Base-by-base conservation (phyloP, 2,888 invertebrate species). In the Pseudolycoriella hygida region DNA sequence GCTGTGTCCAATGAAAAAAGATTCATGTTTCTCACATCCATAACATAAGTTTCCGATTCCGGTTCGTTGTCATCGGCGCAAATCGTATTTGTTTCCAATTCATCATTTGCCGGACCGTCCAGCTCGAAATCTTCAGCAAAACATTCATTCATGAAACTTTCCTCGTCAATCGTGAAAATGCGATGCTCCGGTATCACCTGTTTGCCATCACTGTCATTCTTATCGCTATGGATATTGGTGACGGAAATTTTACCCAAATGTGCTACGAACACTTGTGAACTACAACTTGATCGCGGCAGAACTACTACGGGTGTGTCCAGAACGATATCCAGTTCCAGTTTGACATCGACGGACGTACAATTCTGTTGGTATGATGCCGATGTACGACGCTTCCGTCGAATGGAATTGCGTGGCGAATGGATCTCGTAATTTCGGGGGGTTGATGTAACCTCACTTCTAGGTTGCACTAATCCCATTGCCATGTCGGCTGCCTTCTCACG, bases 301-400 rank as follows among this genome's bases (percentile, higher is more conserved):
- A 94, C 83, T 51, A 94, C 74, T 39, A 94, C 88, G 0, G 96
- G 96, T 43, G 89, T 90, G 61, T 92, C 87, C 54, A 94, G 68
- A 49, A 86, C 74, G 43, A 92, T 71, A 60, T 82, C 81, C 25
- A 25, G 25, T 25, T 25, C 25, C 25, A 25, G 8, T 25, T 25
- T 25, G 4, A 25, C 25, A 8, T 25, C 25, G 25, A 25, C n/a
- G n/a, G n/a, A n/a, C n/a, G n/a, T 25, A 25, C 25, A 25, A 8
- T 25, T 25, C 8, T 25, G 25, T 25, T 25, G 25, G 15, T 37
- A 6, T 12, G 37, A 14, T 37, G n/a, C 5, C 25, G 25, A 25
- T 25, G 25, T 25, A 6, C 4, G 8, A 25, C 25, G 25, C 25
- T 25, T 25, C 8, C 25, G 25, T 25, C 25, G 25, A 6, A 25